A percentile compares a stretch with the other conserved stretches of the same genome.
Conservation (phyloP, 2,797 vertebrate genomes). For the Catamblyrhynchus diadema region DNA sequence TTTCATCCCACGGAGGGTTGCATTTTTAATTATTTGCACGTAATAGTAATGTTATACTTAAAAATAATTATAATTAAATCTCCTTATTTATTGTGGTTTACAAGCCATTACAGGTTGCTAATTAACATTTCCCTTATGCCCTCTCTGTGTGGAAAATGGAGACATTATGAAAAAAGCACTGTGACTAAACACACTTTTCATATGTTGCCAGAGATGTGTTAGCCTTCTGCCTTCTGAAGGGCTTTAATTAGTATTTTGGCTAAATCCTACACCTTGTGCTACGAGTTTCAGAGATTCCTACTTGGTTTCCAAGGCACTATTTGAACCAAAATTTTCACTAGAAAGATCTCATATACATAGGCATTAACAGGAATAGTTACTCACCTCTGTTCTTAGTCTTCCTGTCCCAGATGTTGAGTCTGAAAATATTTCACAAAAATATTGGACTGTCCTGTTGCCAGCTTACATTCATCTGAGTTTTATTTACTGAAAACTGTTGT, state of each 20-base stretch:
- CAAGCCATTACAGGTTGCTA: background rate
- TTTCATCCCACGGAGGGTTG: background rate
- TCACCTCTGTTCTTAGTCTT: background rate
- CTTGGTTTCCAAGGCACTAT: background rate
- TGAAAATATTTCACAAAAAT: background rate
- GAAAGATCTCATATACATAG: background rate
- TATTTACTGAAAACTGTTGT: background rate
- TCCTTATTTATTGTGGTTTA: background rate
- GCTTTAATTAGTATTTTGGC: background rate
- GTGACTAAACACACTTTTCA: fast-evolving
- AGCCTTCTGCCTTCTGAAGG: background rate
- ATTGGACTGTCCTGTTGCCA: background rate
- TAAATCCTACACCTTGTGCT: background rate
- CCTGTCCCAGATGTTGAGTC: background rate
- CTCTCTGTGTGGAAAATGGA: background rate
- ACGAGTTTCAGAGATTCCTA: background rate
- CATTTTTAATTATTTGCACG: background rate
- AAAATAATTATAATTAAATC: background rate
- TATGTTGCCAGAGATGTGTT: background rate
- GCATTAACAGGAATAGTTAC: background rate
- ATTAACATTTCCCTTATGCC: background rate
- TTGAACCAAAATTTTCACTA: background rate
- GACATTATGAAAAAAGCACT: background rate
- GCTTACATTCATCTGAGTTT: background rate
- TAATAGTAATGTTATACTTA: background rate